Evolutionary conservation across 2,797 vertebrate genomes (phyloP).

Genomic region (Gambusia yucatana): DNA sequence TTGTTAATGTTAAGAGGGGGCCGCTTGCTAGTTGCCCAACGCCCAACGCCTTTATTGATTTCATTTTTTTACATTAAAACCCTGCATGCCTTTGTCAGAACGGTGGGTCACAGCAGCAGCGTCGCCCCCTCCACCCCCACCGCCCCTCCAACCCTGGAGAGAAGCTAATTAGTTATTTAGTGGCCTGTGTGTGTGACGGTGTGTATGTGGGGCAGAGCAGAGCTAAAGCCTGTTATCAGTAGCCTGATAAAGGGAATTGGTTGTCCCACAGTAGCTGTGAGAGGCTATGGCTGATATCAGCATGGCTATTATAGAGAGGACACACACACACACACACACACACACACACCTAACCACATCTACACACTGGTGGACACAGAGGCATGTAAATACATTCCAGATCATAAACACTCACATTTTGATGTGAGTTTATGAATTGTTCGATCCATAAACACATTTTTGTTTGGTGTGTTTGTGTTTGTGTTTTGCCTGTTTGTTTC

Average conservation of each 20-base stretch:
- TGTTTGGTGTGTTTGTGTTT: too few species aligned
- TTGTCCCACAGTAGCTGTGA: conserved; percentile 75
- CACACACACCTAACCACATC: conserved; percentile 17
- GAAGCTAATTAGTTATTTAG: conserved; percentile 83
- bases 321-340: conserved; percentile 30
- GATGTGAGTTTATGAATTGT: too few species aligned
- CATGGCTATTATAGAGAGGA: conserved; percentile 68
- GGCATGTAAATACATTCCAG: conserved; percentile 28
- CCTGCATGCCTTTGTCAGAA: conserved; percentile 69
- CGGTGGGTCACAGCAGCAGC: conserved; percentile 42
- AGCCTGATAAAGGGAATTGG: conserved; percentile 77
- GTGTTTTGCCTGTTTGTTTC: not conserved
- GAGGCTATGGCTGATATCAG: conserved; percentile 72
- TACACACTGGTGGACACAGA: conserved; percentile 18
- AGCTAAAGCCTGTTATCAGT: conserved; percentile 71
- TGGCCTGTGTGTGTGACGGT: conserved; percentile 67
- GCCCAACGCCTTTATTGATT: conserved; percentile 88
- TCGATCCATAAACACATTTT: too few species aligned
- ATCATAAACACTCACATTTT: conserved; percentile 18
- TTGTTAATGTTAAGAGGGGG: conserved; percentile 91
- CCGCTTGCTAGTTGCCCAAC: conserved; percentile 64
- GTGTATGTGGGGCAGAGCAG: conserved; percentile 62
- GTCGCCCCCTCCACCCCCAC: not conserved
- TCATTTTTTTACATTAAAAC: conserved; percentile 87
- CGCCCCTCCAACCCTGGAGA: conserved; percentile 46